Conservation (phyloP, 2,888 invertebrate species). For the Crioceris asparagi region DNA sequence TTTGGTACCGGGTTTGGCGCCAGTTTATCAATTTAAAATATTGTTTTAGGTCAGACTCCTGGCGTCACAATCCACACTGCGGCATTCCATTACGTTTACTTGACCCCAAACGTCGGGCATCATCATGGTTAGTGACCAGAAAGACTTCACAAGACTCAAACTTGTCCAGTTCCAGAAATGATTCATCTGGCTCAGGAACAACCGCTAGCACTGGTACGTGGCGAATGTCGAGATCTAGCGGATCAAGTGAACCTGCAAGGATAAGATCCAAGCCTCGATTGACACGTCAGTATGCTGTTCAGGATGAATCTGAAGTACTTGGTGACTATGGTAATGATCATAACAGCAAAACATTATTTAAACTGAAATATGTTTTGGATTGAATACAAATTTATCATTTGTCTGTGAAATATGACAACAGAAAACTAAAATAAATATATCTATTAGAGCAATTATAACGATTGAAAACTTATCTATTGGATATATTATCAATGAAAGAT, state of each 20-base stretch:
- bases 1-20: no score
- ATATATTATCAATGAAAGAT: no score
- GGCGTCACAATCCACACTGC: constrained; percentile 53
- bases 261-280: constrained; percentile 46
- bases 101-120: constrained; percentile 69
- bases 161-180: constrained; percentile 80
- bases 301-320: constrained; percentile 59
- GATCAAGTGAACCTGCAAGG: constrained; percentile 47
- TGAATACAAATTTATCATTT: no score
- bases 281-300: constrained; percentile 70
- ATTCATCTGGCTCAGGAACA: constrained; percentile 80
- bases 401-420: no score
- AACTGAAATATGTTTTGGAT: no score
- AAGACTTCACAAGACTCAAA: constrained; percentile 90
- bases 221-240: constrained; percentile 77
- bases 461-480: not conserved
- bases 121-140: constrained; percentile 82
- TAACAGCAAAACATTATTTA: no score
- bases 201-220: constrained; percentile 86
- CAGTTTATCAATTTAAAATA: no score
- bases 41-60: constrained; percentile 74
- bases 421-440: no score
- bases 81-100: constrained; percentile 64
- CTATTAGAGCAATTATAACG: not conserved
- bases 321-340: no score